These are phyloP conservation scores for Hemiprocne comata DNA, from an alignment of 2,113 vertebrate genomes.

Conservation along the genomic window DNA sequence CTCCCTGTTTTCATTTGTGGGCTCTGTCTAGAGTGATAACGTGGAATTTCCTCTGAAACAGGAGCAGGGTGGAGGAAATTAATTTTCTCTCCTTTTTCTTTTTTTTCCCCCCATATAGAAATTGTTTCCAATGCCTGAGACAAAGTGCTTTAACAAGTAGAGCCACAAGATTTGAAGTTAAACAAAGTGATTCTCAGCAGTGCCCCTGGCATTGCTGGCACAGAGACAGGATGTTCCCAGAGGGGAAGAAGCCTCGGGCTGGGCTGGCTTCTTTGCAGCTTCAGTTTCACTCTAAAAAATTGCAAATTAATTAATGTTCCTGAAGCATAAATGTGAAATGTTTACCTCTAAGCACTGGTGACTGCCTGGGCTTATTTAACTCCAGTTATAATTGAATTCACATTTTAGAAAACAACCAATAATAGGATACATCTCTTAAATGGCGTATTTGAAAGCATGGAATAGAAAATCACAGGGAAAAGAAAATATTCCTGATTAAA, in stretches of 20 bases:
- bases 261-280: background rate
- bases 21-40: background rate
- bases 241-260: background rate
- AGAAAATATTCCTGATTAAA: background rate
- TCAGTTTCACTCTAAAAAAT: background rate
- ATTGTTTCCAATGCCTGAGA: background rate
- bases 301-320: background rate
- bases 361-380: background rate
- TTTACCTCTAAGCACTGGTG: background rate
- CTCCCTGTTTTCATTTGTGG: background rate
- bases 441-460: background rate
- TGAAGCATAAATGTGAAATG: background rate
- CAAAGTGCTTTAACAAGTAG: background rate
- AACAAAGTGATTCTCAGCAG: background rate
- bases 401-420: background rate
- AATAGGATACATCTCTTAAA: fast-evolving
- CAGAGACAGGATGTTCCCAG: background rate
- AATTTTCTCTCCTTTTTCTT: background rate
- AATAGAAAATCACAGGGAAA: background rate
- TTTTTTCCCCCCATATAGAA: background rate
- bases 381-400: background rate
- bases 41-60: slow-evolving; percentile 47
- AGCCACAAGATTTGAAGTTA: background rate
- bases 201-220: fast-evolving
- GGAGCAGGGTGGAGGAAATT: background rate